Evolutionary conservation across 2,113 vertebrate genomes (phyloP), one percentile per base, ranked within the genome.

Genomic region (Hemibagrus wyckioides): DNA sequence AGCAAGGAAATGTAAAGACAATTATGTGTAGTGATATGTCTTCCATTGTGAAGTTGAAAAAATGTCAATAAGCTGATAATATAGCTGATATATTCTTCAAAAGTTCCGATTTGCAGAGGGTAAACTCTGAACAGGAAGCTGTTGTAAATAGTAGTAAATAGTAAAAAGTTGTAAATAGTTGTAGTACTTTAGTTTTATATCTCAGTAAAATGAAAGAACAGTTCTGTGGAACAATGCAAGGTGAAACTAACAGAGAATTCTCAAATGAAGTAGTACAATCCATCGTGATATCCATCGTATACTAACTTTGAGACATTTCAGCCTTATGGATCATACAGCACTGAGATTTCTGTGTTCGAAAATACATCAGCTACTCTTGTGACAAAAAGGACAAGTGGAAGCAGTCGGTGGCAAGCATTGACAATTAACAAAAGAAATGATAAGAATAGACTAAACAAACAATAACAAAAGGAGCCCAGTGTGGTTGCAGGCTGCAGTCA

Each of bases 381-480:
- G 63, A 30, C 80, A 44, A 30, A 65, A 76, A 30, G 36, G 65
- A 56, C 83, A 59, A 80, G 73, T 76, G 79, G 59, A 85, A 82
- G 71, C 23, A 59, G 41, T 15, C 19, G 25, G 73, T 86, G 84
- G 50, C 59, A 69, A 80, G 44, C 48, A 73, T 69, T 83, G 19
- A 69, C 54, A 57, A 80, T 80, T 75, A 82, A 89, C 71, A 88
- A 81, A 85, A 86, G 63, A 82, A 86, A 80, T 76, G 88, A 83
- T 82, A 90, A 85, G 84, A 77, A 54, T 67, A 83, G 80, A 44
- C 59, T 54, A 80, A 84, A 88, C 87, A 88, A 85, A 90, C 84
- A 81, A 81, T 36, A 59, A 84, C 67, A 86, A 82, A 77, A 54
- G 84, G 61, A 59, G 84, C 25, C 39, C 89, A 85, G 54, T 73